Base-by-base conservation (phyloP, 2,797 vertebrate species). In the Pseudochromis fuscus region DNA sequence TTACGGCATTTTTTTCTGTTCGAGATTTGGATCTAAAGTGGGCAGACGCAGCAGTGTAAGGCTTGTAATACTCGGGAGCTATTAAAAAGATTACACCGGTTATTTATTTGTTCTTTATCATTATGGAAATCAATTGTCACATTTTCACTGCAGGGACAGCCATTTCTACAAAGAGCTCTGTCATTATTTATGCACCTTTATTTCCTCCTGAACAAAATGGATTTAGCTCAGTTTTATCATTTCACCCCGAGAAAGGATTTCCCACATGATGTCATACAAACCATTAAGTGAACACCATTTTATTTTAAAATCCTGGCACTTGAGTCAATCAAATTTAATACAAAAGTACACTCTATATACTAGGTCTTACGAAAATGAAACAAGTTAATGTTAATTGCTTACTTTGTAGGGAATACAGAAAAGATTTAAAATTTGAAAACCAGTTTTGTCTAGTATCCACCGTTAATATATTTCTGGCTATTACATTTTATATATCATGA, bases 181-280 rank as follows among this genome's bases (percentile, higher is more conserved):
- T 70, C 49, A 84, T 87, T 88, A 85, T 82, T 85, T 73, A 84
- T 84, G 65, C 59, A 57, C 16, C 21, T 66, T 66, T 30, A 69
- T 74, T 81, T 82, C 57, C 63, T 59, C 28, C 63, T 38, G 57
- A 74, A 58, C 25, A 68, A 68, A 83, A 87, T 77, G 75, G 83
- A 81, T 75, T 87, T 84, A 68, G 79, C 74, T 81, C 59, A 33
- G 52, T 88, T 87, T 71, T 83, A 61, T 80, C 58, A 6, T 70
- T 69, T 72, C 67, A 58, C 35, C 62, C 72, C 19, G 46, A 70
- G 53, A 84, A 82, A 79, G 79, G 40, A 87, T 89, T 91, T 87
- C 78, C 83, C 82, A 75, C 30, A 74, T 69, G 72, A 89, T 87
- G 73, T 84, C 78, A 74, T 74, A 67, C 46, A 74, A 90, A 83